phyloP scores from a whole-genome alignment of 2,797 vertebrate genomes.

The Lacerta viridis region DNA sequence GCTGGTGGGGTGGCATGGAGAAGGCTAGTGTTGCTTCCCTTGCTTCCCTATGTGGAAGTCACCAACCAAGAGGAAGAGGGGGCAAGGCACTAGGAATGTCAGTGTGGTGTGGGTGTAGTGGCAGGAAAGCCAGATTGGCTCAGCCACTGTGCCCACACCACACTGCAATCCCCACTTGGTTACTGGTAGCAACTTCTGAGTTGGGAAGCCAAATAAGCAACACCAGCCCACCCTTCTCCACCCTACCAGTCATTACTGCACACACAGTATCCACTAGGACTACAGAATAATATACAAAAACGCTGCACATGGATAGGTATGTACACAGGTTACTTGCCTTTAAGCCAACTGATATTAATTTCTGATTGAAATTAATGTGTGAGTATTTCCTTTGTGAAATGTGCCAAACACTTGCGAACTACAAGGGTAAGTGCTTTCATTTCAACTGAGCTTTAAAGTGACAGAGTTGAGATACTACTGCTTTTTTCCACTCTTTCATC shows the following conservation, averaged over 20 bases:
- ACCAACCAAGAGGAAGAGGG: too few species aligned
- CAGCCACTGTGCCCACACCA: too few species aligned
- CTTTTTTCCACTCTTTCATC: neutral
- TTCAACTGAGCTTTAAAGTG: neutral
- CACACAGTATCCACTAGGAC: neutral
- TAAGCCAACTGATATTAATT: neutral
- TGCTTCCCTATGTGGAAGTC: too few species aligned
- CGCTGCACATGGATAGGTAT: neutral
- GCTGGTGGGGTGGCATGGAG: too few species aligned
- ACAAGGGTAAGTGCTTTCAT: neutral
- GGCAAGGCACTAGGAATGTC: too few species aligned
- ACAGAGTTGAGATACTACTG: neutral
- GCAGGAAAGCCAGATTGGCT: too few species aligned
- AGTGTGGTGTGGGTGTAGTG: too few species aligned
- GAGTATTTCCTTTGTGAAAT: slow-evolving; percentile 58
- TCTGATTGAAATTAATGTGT: slow-evolving; percentile 39
- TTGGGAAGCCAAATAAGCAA: too few species aligned
- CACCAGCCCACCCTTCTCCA: too few species aligned
- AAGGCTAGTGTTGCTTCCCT: too few species aligned
- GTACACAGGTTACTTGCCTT: neutral
- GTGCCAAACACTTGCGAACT: neutral
- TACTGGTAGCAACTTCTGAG: too few species aligned
- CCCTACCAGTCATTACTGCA: neutral
- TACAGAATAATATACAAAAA: neutral
- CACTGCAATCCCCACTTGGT: too few species aligned